Evolutionary conservation across 2,797 vertebrate genomes (phyloP), one percentile per base, ranked within the genome.

Genomic region (Furcifer pardalis): DNA sequence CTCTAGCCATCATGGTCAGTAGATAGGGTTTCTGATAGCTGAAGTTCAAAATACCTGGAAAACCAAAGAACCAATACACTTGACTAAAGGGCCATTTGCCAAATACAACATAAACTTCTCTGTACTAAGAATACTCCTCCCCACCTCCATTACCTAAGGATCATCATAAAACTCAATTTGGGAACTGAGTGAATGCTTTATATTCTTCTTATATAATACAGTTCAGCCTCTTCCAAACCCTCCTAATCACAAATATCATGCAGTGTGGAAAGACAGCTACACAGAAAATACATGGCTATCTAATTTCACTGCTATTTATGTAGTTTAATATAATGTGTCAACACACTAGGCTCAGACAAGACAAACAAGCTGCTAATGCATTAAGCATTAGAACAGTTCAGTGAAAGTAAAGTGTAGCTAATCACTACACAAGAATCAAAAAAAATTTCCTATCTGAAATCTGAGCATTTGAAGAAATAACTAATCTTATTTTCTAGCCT

Each of bases 361-460:
- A 30, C 80, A 92, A 92, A 85, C 52, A 90, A 85, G 40, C 63
- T 90, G 30, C 65, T 85, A 75, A 88, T 84, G 21, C 65, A 83
- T 84, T 73, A 84, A 73, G 68, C 62, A 75, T 75, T 9, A 74
- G 13, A 13, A 44, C 6, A 85, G 35, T 71, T 42, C 86, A 88
- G 85, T 89, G 72, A 79, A 87, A 88, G 13, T 66, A 74, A 89
- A 89, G 72, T 66, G 10, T 40, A 86, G 60, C 35, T 49, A 68
- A 37, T 37, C 77, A 88, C 2, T 5, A 42, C 12, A 12, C 1
- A 42, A 44, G 4, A 32, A 76, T 79, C 3, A 90, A 85, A 89
- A 82, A 72, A 42, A 68, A 35, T 46, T 42, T 77, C 62, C 2
- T 65, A 17, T 42, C 23, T 0, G 0, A 74, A 56, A 79, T 85